A percentile compares a stretch with the other conserved stretches of the same genome.
phyloP scores from a whole-genome alignment of 2,113 vertebrate genomes.

The Silurus asotus region DNA sequence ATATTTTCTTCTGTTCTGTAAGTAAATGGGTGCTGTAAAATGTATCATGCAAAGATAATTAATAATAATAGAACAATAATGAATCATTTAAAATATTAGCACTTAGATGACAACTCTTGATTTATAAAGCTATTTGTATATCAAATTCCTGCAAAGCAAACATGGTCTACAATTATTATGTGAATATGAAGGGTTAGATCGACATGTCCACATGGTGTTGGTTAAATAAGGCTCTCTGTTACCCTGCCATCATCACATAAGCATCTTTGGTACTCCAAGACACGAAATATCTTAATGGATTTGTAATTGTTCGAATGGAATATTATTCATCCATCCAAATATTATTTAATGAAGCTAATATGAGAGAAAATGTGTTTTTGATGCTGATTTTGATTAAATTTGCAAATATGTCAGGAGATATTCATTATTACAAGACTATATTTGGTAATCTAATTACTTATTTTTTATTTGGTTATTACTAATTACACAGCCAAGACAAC shows the following conservation, averaged over 20 bases:
- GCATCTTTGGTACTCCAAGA: background rate
- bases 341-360: background rate
- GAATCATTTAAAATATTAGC: background rate
- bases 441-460: background rate
- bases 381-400: background rate
- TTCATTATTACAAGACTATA: background rate
- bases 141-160: conserved; percentile 17
- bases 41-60: too few species aligned
- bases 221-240: conserved; percentile 58
- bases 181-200: conserved; percentile 51
- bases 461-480: background rate
- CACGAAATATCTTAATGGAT: background rate
- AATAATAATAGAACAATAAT: background rate
- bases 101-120: background rate
- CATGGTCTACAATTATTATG: conserved; percentile 33
- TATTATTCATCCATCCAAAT: background rate
- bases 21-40: background rate
- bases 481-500: background rate
- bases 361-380: background rate
- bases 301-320: background rate
- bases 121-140: conserved; percentile 29
- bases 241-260: conserved; percentile 60
- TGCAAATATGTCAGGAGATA: background rate
- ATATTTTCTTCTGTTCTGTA: background rate
- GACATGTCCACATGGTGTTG: conserved; percentile 56